phyloP scores from a whole-genome alignment of 2,113 vertebrate genomes.

The Rhadina sibilatrix region DNA sequence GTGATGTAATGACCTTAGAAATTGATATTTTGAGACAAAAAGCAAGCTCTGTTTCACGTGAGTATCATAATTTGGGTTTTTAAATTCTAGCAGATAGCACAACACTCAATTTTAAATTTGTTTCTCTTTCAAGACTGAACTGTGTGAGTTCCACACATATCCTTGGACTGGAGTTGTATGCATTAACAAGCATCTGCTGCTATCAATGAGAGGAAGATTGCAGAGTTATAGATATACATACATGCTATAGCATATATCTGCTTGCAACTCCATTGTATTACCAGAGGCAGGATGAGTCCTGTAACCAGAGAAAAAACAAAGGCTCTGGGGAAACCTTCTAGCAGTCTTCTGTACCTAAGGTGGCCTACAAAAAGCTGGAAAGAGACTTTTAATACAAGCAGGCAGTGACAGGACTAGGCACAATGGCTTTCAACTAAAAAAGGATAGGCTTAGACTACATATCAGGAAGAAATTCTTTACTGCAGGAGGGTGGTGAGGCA shows the following conservation, averaged over 20 bases:
- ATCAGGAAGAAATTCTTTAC: not conserved
- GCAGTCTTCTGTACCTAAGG: not conserved
- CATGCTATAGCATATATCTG: not conserved
- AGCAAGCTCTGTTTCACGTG: not conserved
- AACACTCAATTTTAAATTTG: not conserved
- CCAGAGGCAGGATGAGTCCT: not conserved
- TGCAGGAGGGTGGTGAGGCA: not conserved
- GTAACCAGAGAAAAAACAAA: not conserved
- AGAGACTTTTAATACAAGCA: rapidly evolving
- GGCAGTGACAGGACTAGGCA: not conserved
- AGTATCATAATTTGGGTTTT: not conserved
- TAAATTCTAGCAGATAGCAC: not conserved
- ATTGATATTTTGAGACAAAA: not conserved
- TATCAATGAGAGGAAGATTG: not conserved
- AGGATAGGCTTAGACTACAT: not conserved
- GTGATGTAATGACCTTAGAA: not conserved
- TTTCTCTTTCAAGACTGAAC: not conserved
- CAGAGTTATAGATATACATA: not conserved
- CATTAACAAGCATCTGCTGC: not conserved
- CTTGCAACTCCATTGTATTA: not conserved
- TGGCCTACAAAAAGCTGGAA: not conserved
- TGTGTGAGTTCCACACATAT: not conserved
- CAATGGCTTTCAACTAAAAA: not conserved
- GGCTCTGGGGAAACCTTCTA: not conserved
- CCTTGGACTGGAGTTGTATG: not conserved